Evolutionary conservation across 2,797 vertebrate species (phyloP).

Genomic region (Smutsia gigantea): DNA sequence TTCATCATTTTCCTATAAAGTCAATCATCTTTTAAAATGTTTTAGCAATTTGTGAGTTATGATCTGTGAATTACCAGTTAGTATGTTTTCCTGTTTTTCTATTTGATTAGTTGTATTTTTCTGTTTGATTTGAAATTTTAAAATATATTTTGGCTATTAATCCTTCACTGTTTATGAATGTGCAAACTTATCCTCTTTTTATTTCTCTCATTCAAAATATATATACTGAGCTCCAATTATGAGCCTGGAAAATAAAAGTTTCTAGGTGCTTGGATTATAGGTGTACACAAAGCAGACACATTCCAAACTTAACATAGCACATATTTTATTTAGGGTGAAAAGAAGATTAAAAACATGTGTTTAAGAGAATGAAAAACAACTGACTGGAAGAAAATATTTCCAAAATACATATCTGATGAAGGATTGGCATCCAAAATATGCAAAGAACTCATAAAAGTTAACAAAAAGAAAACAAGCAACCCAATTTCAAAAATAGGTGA

Average conservation of each 20-base stretch:
- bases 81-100: neutral
- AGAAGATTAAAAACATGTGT: neutral
- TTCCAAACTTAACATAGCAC: neutral
- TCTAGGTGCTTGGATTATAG: neutral
- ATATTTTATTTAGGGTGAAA: neutral
- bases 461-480: neutral
- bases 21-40: neutral
- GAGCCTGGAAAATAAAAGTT: neutral
- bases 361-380: neutral
- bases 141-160: neutral
- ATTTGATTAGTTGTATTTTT: neutral
- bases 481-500: neutral
- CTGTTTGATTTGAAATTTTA: neutral
- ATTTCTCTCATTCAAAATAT: neutral
- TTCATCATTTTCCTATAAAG: neutral
- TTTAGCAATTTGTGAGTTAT: neutral
- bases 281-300: neutral
- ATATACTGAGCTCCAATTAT: neutral
- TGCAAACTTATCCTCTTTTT: neutral
- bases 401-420: neutral
- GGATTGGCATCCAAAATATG: neutral
- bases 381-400: neutral
- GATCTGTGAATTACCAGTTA: neutral
- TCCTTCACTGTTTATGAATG: neutral
- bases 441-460: neutral